Conservation (phyloP, 1,140 invertebrate species). For the Notospermus geniculatus region DNA sequence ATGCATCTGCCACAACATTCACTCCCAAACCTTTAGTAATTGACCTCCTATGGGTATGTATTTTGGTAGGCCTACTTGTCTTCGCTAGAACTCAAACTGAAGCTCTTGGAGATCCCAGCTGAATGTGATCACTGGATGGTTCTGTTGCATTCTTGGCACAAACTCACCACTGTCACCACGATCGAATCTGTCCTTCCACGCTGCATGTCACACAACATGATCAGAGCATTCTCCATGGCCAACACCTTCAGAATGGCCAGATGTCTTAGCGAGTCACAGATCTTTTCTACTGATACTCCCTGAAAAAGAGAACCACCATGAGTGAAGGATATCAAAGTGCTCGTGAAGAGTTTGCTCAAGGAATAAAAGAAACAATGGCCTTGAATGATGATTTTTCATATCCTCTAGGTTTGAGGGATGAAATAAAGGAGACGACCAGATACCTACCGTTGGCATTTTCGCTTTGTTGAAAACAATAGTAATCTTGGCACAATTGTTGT, state of each 20-base stretch:
- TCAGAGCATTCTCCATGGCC: constrained; percentile 31
- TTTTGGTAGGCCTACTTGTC: not conserved
- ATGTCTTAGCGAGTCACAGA: constrained; percentile 67
- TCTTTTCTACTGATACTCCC: constrained; percentile 71
- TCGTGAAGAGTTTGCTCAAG: not conserved
- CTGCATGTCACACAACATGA: constrained; percentile 76
- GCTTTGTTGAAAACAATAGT: constrained; percentile 70
- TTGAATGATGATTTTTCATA: too few species aligned
- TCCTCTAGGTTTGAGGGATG: constrained; percentile 1
- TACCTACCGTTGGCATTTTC: constrained; percentile 51
- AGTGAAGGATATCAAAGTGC: not conserved
- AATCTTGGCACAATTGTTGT: constrained; percentile 72
- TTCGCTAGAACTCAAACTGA: not conserved
- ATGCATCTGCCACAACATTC: not conserved
- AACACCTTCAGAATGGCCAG: constrained; percentile 37
- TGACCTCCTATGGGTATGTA: not conserved
- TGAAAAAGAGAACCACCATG: constrained; percentile 29
- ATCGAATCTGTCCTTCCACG: constrained; percentile 75
- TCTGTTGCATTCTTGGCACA: constrained; percentile 2
- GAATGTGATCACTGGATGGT: not conserved
- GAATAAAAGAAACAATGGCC: not conserved
- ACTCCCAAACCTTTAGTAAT: not conserved
- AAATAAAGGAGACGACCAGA: constrained; percentile 7
- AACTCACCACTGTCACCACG: constrained; percentile 82
- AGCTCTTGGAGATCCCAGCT: not conserved